These are phyloP conservation scores for Thaleichthys pacificus DNA, from an alignment of 2,797 vertebrate species.

Conservation along the genomic window DNA sequence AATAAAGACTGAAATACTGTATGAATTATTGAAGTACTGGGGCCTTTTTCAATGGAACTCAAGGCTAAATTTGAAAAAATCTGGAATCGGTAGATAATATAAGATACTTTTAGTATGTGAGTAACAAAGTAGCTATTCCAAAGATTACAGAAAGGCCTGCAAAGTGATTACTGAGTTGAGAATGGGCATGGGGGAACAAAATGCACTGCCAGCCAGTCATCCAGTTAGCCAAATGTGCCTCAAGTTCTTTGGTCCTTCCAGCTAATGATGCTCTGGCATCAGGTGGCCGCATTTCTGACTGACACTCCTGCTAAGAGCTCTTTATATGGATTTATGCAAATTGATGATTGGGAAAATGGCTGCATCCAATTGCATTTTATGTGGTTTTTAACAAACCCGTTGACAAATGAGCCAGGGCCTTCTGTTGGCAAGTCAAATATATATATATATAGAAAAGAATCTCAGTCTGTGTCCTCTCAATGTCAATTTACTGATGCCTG, in stretches of 20 bases:
- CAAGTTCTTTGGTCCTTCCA: conserved; percentile 45
- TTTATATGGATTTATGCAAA: conserved; percentile 87
- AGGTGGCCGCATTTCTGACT: conserved; percentile 76
- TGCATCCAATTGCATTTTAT: conserved; percentile 80
- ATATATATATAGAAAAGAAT: neutral
- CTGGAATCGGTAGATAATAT: conserved; percentile 46
- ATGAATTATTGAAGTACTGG: conserved; percentile 62
- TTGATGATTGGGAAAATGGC: conserved; percentile 76
- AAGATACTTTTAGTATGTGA: conserved; percentile 58
- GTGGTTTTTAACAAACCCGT: conserved; percentile 63
- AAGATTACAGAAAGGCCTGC: conserved; percentile 60
- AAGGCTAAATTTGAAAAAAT: conserved; percentile 53
- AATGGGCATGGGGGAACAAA: conserved; percentile 25
- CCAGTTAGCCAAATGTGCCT: conserved; percentile 27
- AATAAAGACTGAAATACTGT: conserved; percentile 42
- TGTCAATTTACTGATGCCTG: conserved; percentile 58
- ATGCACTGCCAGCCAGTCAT: conserved; percentile 30
- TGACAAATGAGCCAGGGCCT: conserved; percentile 64
- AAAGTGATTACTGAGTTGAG: conserved; percentile 63
- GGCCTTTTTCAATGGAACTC: conserved; percentile 41
- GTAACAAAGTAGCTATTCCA: conserved; percentile 56
- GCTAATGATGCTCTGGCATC: conserved; percentile 72
- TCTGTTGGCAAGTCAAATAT: conserved; percentile 12
- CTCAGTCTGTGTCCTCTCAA: conserved; percentile 46
- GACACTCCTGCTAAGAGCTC: conserved; percentile 76